These are phyloP conservation scores for Cantharis rufa DNA, from an alignment of 2,888 invertebrate species.

Conservation along the genomic window DNA sequence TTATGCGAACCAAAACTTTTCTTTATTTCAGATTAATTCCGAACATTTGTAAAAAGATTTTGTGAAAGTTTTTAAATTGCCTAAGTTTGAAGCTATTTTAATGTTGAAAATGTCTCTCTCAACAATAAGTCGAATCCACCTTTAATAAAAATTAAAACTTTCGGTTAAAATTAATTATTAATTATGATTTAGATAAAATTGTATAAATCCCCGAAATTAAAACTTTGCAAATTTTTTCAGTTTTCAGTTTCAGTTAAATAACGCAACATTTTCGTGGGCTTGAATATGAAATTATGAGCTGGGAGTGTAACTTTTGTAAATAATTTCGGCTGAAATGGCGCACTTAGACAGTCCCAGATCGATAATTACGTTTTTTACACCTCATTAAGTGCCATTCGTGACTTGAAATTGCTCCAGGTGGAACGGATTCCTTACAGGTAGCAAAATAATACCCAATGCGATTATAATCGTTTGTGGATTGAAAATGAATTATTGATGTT, in stretches of 20 bases:
- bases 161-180: not conserved
- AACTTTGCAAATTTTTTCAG: not conserved
- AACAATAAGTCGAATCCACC: not conserved
- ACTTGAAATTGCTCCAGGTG: slow-evolving; percentile 9
- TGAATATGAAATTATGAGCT: not conserved
- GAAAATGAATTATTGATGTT: not conserved
- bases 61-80: not conserved
- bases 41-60: not conserved
- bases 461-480: not conserved
- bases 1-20: not conserved
- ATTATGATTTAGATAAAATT: not conserved
- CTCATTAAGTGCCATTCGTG: slow-evolving; percentile 8
- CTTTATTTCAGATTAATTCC: not conserved
- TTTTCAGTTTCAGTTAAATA: too few relatives aligned
- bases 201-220: not conserved
- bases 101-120: not conserved
- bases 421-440: slow-evolving; percentile 1
- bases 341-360: not conserved
- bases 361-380: slow-evolving; percentile 2
- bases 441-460: not conserved
- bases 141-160: not conserved
- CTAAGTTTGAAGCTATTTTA: not conserved
- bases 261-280: not conserved
- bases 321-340: not conserved
- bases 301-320: not conserved